A percentile compares a stretch with the other conserved stretches of the same genome.
Conservation (phyloP, 2,888 invertebrate genomes). For the Nomada goodeniana region DNA sequence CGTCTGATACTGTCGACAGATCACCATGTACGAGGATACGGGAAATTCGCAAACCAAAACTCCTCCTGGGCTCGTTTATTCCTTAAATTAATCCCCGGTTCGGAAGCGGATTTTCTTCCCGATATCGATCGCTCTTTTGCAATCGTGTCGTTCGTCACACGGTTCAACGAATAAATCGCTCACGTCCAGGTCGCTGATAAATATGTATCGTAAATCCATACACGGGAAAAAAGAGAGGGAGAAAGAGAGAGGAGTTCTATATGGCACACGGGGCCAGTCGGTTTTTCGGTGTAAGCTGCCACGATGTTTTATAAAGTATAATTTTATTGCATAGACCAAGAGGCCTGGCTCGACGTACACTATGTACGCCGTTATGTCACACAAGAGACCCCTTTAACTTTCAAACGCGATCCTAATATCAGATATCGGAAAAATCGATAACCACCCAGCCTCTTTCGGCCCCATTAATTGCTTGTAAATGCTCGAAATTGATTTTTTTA, state of each 20-base stretch:
- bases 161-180: constrained; percentile 44
- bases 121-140: constrained; percentile 40
- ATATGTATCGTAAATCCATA: constrained; percentile 60
- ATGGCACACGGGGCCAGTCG: constrained; percentile 28
- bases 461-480: constrained; percentile 56
- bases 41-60: not conserved
- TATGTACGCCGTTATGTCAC: constrained; percentile 43
- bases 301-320: constrained; percentile 58
- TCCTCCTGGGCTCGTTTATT: not conserved
- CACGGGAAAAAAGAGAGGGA: not conserved
- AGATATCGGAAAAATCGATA: constrained; percentile 51
- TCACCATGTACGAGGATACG: not conserved
- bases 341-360: constrained; percentile 8
- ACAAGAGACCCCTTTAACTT: constrained; percentile 49
- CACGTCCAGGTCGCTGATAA: constrained; percentile 36
- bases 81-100: constrained; percentile 28
- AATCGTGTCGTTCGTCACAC: constrained; percentile 29
- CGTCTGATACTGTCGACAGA: not conserved
- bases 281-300: constrained; percentile 21
- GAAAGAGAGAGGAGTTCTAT: constrained; percentile 19
- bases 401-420: constrained; percentile 59
- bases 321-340: constrained; percentile 37
- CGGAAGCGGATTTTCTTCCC: constrained; percentile 35
- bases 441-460: constrained; percentile 29
- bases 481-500: constrained; percentile 60